A percentile compares a stretch with the other conserved stretches of the same genome.
These are phyloP conservation scores for Drosophila arizonae DNA, from an alignment of 1,140 invertebrate genomes.

Conservation along the genomic window DNA sequence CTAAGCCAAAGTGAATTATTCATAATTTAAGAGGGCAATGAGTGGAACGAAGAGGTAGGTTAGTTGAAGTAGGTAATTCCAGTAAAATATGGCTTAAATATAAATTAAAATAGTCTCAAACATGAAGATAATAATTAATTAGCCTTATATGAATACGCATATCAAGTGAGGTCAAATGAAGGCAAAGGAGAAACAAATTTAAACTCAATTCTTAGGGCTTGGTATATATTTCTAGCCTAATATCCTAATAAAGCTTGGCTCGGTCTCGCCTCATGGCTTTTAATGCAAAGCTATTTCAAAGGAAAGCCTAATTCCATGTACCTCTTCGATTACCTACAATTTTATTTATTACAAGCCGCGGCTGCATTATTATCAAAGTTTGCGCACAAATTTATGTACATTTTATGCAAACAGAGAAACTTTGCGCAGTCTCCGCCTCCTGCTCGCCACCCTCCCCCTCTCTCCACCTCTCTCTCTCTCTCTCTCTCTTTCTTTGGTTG, in stretches of 20 bases:
- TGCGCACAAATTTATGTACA: conserved; percentile 37
- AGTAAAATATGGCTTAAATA: too few species aligned
- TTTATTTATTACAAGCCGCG: conserved; percentile 11
- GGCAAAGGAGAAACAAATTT: too few species aligned
- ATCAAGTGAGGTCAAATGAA: too few species aligned
- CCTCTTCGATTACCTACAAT: conserved; percentile 22
- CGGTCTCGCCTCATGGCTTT: too few species aligned
- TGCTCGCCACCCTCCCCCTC: neutral
- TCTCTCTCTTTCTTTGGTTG: neutral
- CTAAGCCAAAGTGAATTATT: conserved; percentile 66
- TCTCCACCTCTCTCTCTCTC: too few species aligned
- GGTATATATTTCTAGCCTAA: too few species aligned
- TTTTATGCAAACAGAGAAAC: conserved; percentile 35
- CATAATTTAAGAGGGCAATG: conserved; percentile 44
- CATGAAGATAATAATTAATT: too few species aligned
- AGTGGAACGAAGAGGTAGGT: neutral
- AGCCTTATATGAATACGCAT: too few species aligned
- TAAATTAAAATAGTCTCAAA: too few species aligned
- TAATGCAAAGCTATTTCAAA: neutral
- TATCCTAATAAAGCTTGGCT: too few species aligned
- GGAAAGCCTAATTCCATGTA: neutral
- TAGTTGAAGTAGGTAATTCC: neutral
- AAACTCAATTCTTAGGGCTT: too few species aligned
- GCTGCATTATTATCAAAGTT: conserved; percentile 35
- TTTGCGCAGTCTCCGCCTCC: conserved; percentile 12